Conservation (phyloP, 2,888 invertebrate genomes). For the Stegophylla sp. region DNA sequence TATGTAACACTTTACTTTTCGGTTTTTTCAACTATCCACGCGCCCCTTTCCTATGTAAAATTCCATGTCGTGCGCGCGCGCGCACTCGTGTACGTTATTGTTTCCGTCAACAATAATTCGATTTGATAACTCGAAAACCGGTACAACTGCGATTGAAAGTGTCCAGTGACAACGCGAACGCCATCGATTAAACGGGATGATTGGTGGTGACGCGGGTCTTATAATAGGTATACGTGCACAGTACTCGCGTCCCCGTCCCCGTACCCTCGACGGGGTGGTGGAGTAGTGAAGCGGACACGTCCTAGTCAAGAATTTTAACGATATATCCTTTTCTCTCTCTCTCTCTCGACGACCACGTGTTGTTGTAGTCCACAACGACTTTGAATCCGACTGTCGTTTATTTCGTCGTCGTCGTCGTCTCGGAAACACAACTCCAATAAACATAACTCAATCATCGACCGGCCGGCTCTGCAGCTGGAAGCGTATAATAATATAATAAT, state of each 20-base stretch:
- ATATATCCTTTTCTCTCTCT: constrained; percentile 18
- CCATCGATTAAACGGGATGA: constrained; percentile 41
- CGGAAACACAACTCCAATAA: constrained; percentile 36
- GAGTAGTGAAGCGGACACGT: not conserved
- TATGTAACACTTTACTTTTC: too few species aligned
- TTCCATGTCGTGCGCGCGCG: too few species aligned
- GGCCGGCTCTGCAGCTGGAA: too few species aligned
- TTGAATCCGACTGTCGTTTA: constrained; percentile 38
- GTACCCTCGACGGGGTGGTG: constrained; percentile 2
- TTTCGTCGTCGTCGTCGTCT: constrained; percentile 51
- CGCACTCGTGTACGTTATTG: not conserved
- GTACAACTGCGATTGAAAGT: constrained; percentile 52
- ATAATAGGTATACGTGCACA: not conserved
- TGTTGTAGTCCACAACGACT: not conserved
- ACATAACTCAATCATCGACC: constrained; percentile 54
- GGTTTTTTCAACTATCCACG: too few species aligned
- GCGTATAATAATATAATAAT: too few species aligned
- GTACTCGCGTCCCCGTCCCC: constrained; percentile 4
- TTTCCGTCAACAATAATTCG: not conserved
- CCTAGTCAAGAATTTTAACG: constrained; percentile 58
- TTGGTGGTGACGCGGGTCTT: constrained; percentile 32
- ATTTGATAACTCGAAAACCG: constrained; percentile 34
- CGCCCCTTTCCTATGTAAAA: too few species aligned
- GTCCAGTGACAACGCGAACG: constrained; percentile 28
- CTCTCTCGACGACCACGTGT: not conserved